phyloP scores from a whole-genome alignment of 2,888 invertebrate genomes.

The Siphlonurus alternatus region DNA sequence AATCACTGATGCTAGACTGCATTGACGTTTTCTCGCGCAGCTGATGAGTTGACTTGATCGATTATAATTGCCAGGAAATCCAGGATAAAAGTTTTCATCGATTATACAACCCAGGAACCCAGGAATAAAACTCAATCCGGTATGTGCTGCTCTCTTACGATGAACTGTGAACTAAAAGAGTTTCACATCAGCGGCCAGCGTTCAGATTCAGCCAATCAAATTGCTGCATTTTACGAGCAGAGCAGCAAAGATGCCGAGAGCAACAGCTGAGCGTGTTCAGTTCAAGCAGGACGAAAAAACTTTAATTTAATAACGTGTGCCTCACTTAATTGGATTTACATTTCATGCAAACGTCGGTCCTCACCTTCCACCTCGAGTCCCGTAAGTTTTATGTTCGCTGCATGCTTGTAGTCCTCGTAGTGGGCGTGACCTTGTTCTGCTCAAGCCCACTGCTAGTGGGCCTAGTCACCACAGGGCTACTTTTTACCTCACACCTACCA shows the following conservation, averaged over 20 bases:
- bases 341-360: not conserved
- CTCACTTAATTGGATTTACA: not conserved
- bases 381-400: not conserved
- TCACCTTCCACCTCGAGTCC: not conserved
- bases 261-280: not conserved
- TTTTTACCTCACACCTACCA: too few relatives aligned
- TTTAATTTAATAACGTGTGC: not conserved
- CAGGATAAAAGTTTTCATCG: not conserved
- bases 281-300: not conserved
- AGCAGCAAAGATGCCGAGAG: not conserved
- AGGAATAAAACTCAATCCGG: too few relatives aligned
- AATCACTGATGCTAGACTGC: not conserved
- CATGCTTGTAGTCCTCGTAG: not conserved
- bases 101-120: not conserved
- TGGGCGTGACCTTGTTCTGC: not conserved
- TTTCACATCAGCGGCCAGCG: not conserved
- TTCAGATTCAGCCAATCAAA: not conserved
- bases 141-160: not conserved
- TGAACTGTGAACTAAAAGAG: not conserved
- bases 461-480: too few relatives aligned
- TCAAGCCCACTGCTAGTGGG: too few relatives aligned
- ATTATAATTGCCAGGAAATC: not conserved
- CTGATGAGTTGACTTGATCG: not conserved
- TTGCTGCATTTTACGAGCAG: not conserved
- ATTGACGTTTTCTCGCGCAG: not conserved